Conservation (phyloP, 1,140 invertebrate species). For the Augochlora pura region DNA sequence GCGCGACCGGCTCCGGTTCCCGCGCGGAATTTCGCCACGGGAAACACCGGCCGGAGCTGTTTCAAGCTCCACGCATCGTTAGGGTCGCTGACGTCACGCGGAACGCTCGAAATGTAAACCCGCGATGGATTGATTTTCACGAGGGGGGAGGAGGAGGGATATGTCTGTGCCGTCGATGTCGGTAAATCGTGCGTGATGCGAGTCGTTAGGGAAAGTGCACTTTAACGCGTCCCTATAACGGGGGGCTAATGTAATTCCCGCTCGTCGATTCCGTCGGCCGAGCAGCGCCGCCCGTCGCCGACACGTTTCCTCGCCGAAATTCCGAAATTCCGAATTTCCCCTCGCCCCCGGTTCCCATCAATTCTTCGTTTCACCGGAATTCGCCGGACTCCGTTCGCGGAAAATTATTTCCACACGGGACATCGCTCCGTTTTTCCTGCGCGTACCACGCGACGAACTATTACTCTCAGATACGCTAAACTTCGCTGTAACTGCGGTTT, state of each 20-base stretch:
- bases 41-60: background rate
- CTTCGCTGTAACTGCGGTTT: too few species aligned
- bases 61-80: too few species aligned
- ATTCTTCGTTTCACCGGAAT: too few species aligned
- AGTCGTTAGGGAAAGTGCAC: slow-evolving; percentile 50
- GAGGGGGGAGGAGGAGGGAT: too few species aligned
- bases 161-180: slow-evolving; percentile 26
- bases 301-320: slow-evolving; percentile 3
- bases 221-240: slow-evolving; percentile 38
- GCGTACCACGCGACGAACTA: too few species aligned
- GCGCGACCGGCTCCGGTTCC: too few species aligned
- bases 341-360: too few species aligned
- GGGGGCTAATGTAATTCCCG: slow-evolving; percentile 49
- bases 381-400: too few species aligned
- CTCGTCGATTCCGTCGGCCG: slow-evolving; percentile 37
- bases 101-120: slow-evolving; percentile 7
- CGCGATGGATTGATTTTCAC: slow-evolving; percentile 6
- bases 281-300: background rate
- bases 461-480: too few species aligned
- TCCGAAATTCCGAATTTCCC: background rate
- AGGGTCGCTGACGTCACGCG: background rate
- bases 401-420: too few species aligned
- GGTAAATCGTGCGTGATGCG: slow-evolving; percentile 54
- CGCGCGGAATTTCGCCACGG: too few species aligned
- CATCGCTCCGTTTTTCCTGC: too few species aligned